These are phyloP conservation scores for Heliothis virescens DNA, from an alignment of 1,140 invertebrate species.

Conservation along the genomic window DNA sequence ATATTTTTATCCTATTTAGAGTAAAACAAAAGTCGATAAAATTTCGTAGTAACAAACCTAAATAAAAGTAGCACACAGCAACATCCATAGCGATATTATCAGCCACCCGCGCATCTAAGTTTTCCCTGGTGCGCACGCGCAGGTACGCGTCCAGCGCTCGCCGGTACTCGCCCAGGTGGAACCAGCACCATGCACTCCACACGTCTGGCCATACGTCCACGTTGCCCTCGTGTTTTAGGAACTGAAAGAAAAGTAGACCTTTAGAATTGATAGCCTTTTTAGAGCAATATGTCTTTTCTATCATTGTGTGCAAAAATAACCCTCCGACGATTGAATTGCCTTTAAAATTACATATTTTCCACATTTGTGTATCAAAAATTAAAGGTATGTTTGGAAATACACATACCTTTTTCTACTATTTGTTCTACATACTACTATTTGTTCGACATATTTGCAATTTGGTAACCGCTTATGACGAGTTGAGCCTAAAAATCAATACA, in stretches of 20 bases:
- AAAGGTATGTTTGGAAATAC: too few relatives aligned
- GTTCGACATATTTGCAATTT: too few relatives aligned
- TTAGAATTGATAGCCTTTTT: too few relatives aligned
- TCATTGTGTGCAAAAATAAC: neutral
- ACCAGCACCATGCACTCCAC: constrained; percentile 98
- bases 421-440: too few relatives aligned
- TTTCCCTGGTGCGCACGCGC: constrained; percentile 73
- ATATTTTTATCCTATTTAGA: too few relatives aligned
- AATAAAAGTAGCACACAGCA: constrained; percentile 98
- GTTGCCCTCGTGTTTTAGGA: constrained; percentile 84
- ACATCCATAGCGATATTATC: constrained; percentile 91
- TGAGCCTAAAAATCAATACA: too few relatives aligned
- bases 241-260: constrained; percentile 60
- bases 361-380: too few relatives aligned
- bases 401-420: too few relatives aligned
- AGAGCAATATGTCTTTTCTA: neutral
- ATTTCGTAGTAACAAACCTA: constrained; percentile 87
- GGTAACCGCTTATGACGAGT: too few relatives aligned
- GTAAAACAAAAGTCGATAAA: neutral
- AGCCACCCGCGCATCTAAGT: constrained; percentile 76
- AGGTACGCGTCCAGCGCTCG: constrained; percentile 93
- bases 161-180: constrained; percentile 98
- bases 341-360: too few relatives aligned
- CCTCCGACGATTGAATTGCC: too few relatives aligned
- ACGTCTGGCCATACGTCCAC: constrained; percentile 89